These are phyloP conservation scores for Sipha flava DNA, from an alignment of 1,140 invertebrate species.

Conservation along the genomic window DNA sequence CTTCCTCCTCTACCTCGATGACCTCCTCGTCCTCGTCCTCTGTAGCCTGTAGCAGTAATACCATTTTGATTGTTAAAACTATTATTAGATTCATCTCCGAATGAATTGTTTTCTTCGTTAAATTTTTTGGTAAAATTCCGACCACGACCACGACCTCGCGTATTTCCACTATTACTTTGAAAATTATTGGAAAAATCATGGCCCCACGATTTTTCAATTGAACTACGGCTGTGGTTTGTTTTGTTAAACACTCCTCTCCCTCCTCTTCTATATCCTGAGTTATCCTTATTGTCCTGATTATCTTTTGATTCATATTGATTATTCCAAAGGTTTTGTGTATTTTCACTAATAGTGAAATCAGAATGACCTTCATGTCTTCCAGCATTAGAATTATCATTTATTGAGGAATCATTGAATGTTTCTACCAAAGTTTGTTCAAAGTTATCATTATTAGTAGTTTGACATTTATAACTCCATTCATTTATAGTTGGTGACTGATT, in stretches of 20 bases:
- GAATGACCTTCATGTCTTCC: not conserved
- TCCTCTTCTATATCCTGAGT: not conserved
- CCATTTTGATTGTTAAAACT: not conserved
- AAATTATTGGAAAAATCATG: not conserved
- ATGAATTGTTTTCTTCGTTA: not conserved
- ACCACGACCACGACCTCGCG: not conserved
- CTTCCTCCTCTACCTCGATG: conserved; percentile 75
- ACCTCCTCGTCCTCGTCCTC: not conserved
- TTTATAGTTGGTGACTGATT: not conserved
- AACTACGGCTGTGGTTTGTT: not conserved
- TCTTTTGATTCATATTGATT: not conserved
- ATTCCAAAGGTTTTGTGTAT: not conserved
- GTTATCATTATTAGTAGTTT: not conserved
- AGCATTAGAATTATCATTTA: not conserved
- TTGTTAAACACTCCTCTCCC: not conserved
- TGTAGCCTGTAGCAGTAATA: not conserved
- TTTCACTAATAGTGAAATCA: not conserved
- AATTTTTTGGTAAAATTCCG: not conserved
- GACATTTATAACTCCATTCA: not conserved
- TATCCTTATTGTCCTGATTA: not conserved
- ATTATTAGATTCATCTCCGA: not conserved
- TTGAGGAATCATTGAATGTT: not conserved
- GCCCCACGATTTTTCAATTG: too few relatives aligned
- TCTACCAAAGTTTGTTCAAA: not conserved
- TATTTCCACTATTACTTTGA: not conserved